Evolutionary conservation across 2,113 vertebrate species (phyloP), one percentile per base, ranked within the genome.

Genomic region (Semnornis frantzii): DNA sequence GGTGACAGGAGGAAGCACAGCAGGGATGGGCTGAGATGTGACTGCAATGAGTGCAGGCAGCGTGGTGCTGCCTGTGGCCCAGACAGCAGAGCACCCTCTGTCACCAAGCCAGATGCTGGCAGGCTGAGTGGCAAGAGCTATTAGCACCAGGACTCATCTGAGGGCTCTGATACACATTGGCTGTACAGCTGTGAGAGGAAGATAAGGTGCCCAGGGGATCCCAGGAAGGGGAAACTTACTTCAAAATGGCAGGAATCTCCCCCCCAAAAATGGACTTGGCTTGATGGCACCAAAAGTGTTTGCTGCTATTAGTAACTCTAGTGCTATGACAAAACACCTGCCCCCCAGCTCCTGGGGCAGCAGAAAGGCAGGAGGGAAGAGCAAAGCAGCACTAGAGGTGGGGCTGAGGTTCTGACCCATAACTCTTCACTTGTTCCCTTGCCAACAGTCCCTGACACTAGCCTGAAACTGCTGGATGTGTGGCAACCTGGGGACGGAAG

Each of bases 161-260:
- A 62, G 42, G 64, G 30, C 74, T 71, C 24, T 0, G 0, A 60
- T 79, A 69, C 7, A 2, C 1, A 0, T 75, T 0, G 28, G 10
- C 66, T 68, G 81, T 63, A 52, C 80, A 48, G 78, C 95, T 94
- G 95, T 37, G 27, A 89, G 46, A 82, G 55, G 54, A 50, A 94
- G 91, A 95, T 93, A 95, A 95, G 78, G 27, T 0, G 0, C 37
- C 69, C 3, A 0, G 63, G 76, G 77, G 82, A 71, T 83, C 63
- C 64, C 10, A 0, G 21, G 10, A 52, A 89, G n/a, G 27, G n/a
- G 55, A 89, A 91, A 76, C 10, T 1, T 54, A 55, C 55, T 85
- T 75, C 44, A 85, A 85, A 70, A 69, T 12, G 59, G 39, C 87
- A 94, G 89, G 93, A 91, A 85, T 94, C 59, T 82, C 85, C 94